Conservation (phyloP, 23 tunicate genomes). For the Aplidium turbinatum region DNA sequence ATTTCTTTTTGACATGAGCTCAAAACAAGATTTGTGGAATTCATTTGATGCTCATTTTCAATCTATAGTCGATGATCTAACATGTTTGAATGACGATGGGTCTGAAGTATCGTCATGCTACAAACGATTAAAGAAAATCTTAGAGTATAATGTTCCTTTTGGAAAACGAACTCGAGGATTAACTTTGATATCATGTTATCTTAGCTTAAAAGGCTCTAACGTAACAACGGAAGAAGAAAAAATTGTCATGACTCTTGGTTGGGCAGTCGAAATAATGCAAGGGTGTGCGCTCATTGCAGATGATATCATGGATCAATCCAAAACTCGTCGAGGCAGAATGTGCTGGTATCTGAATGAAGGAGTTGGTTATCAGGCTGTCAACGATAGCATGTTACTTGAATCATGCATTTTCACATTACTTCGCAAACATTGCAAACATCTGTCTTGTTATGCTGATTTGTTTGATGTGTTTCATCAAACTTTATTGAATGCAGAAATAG, state of each 20-base stretch:
- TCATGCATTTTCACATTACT: conserved; percentile 64
- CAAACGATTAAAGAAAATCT: conserved; percentile 53
- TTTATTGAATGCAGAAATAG: conserved; percentile 69
- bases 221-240: conserved; percentile 38
- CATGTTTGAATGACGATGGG: background rate
- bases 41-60: conserved; percentile 55
- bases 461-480: conserved; percentile 74
- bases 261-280: conserved; percentile 93
- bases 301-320: conserved; percentile 96
- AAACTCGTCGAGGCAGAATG: conserved; percentile 61
- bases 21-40: conserved; percentile 36
- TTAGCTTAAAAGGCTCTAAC: background rate
- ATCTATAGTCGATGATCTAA: conserved; percentile 18
- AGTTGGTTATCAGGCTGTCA: conserved; percentile 81
- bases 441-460: conserved; percentile 65
- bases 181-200: conserved; percentile 43
- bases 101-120: conserved; percentile 45
- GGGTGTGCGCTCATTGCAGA: conserved; percentile 93
- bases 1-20: too few species aligned
- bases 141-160: conserved; percentile 78
- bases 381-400: conserved; percentile 79
- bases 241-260: conserved; percentile 65
- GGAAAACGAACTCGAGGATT: conserved; percentile 90
- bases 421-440: conserved; percentile 27
- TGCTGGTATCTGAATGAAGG: conserved; percentile 84